Evolutionary conservation across 2,888 invertebrate species (phyloP), one percentile per base, ranked within the genome.

Genomic region (Molorchus minor): DNA sequence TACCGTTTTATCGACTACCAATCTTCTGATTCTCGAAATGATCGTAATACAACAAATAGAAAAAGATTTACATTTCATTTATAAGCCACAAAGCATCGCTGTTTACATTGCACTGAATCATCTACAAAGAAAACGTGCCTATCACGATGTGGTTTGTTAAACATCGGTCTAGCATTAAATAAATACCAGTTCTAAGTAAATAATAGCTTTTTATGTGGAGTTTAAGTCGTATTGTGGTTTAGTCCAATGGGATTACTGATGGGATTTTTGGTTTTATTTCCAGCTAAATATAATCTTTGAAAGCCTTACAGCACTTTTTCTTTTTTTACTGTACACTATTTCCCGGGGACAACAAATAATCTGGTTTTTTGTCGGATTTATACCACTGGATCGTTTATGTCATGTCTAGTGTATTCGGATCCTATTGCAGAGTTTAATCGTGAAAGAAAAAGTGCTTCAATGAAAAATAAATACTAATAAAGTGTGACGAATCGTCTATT

Each of bases 91-190:
- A 56, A 58, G 47, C 47, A 38, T 41, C 17, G 49, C 25, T 65
- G 65, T 62, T 65, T 65, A 58, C 62, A 58, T 58, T 57, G 45
- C 49, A 36, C 17, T 41, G 52, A 52, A 41, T 52, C 52, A 52
- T 52, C 25, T 44, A 62, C 58, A 62, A 62, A 59, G 67, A 67
- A 68, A 64, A 62, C 63, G 61, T 61, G 64, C 62, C 63, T 63
- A 65, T 65, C 62, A 58, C 51, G 58, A 44, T 58, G 64, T 41
- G 68, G 65, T 67, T 69, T 62, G 65, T 66, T 65, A 55, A 67
- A 63, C 65, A 62, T 62, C 56, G 56, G 60, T 49, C 53, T 46
- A 49, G 56, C 60, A 61, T 66, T 61, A 60, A 66, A 61, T 62
- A 63, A 68, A 68, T 58, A 68, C 61, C 52, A 49, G 52, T 57